phyloP scores from a whole-genome alignment of 64 coral and sea anemone species.

The Dendronephthya gigantea region DNA sequence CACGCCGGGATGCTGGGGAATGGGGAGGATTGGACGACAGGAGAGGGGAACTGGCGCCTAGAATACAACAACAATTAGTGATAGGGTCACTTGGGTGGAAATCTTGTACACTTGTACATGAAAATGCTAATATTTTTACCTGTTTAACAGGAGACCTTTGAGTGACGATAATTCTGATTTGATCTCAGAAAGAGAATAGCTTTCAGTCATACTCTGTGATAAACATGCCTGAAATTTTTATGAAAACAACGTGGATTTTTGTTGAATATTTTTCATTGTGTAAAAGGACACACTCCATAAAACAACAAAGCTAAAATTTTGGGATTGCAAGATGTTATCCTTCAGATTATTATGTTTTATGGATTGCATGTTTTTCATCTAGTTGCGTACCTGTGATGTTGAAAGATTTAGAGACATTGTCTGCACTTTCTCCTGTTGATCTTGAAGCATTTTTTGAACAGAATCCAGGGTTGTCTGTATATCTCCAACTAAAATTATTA shows the following conservation, averaged over 20 bases:
- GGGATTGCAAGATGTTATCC: background rate
- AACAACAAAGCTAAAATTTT: too few species aligned
- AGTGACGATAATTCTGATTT: conserved; percentile 5
- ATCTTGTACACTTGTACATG: background rate
- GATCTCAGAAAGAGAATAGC: background rate
- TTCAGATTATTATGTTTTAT: background rate
- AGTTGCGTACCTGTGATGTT: conserved; percentile 15
- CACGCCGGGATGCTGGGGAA: conserved; percentile 1
- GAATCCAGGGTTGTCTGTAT: conserved; percentile 8
- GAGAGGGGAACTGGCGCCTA: background rate
- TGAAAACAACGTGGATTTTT: background rate
- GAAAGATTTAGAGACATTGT: background rate
- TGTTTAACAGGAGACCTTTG: background rate
- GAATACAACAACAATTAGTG: background rate
- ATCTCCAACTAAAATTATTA: background rate
- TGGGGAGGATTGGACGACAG: background rate
- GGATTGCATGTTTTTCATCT: too few species aligned
- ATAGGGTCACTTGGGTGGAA: background rate
- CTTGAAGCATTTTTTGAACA: background rate
- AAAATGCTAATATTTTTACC: background rate
- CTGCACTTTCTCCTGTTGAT: background rate
- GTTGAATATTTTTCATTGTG: background rate
- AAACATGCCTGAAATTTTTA: background rate
- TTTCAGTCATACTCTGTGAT: background rate
- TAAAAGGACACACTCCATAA: background rate